Base-by-base conservation (phyloP, 2,888 invertebrate species). In the Junonia oenone region DNA sequence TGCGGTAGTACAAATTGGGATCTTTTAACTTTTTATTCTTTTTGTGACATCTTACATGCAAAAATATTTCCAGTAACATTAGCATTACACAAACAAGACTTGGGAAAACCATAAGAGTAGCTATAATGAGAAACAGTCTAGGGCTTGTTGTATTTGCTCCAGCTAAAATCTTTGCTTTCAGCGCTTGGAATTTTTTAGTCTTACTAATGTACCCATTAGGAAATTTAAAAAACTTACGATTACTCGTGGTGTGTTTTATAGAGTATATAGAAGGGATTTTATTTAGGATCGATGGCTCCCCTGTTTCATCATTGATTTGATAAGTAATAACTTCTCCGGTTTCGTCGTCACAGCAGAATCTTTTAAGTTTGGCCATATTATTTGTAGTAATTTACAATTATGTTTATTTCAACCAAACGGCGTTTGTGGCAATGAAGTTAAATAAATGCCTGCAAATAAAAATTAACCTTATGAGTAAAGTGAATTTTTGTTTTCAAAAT, bases 11-110 rank as follows among this genome's bases (percentile, higher is more conserved):
- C 33, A 93, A 75, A 49, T 87, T 84, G 9, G 91, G 78, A 63
- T 93, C 88, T 66, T 88, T 89, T 31, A 93, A 78, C 45, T 78
- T 75, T 64, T 92, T 92, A 69, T 94, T 95, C 68, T 93, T 93
- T 62, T 91, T 92, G 69, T 95, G 95, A 6, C 94, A 93, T 83
- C 91, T 90, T n/a, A 91, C 86, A 73, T 95, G 95, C 22, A 95
- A 77, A n/a, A 88, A 76, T 14, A 92, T 78, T 78, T 95, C 95
- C 9, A 93, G 66, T 1, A 92, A 54, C 45, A 91, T 83, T 22
- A 93, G 73, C 22, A 92, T 61, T 0, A 90, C 69, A 40, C 90
- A 90, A 8, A 92, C 70, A 14, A 92, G 65, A 6, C 91, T 88
- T 8, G 92, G 91, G 63, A 91, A 93, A 45, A 92, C 76, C 75